phyloP scores from a whole-genome alignment of 2,113 vertebrate genomes.

The Carlito syrichta region DNA sequence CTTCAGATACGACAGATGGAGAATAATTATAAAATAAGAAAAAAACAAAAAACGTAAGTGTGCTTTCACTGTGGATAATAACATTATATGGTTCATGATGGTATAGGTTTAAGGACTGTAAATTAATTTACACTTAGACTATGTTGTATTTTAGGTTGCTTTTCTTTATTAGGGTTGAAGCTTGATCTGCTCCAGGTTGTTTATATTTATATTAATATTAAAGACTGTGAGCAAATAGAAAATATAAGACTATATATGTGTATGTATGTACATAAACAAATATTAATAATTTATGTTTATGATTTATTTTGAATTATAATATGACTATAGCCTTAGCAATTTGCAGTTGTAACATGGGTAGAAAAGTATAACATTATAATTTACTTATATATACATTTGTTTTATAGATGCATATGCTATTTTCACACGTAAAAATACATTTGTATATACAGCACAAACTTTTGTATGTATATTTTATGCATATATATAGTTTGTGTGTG shows the following conservation, averaged over 20 bases:
- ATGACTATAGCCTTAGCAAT: not conserved
- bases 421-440: not conserved
- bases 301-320: not conserved
- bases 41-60: not conserved
- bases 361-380: not conserved
- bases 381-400: not conserved
- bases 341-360: not conserved
- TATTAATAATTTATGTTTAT: not conserved
- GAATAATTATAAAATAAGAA: not conserved
- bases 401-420: not conserved
- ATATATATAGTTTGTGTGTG: too few species aligned
- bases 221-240: not conserved
- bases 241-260: too few species aligned
- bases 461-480: not conserved
- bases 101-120: too few species aligned
- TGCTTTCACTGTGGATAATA: not conserved
- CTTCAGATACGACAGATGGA: not conserved
- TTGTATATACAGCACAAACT: not conserved
- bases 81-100: fast-evolving
- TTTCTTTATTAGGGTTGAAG: fast-evolving
- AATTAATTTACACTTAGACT: not conserved
- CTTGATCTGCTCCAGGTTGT: too few species aligned
- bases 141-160: too few species aligned
- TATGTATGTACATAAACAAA: fast-evolving
- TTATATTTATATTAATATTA: not conserved